Evolutionary conservation across 2,113 vertebrate species (phyloP).

Genomic region (Pycnonotus jocosus): DNA sequence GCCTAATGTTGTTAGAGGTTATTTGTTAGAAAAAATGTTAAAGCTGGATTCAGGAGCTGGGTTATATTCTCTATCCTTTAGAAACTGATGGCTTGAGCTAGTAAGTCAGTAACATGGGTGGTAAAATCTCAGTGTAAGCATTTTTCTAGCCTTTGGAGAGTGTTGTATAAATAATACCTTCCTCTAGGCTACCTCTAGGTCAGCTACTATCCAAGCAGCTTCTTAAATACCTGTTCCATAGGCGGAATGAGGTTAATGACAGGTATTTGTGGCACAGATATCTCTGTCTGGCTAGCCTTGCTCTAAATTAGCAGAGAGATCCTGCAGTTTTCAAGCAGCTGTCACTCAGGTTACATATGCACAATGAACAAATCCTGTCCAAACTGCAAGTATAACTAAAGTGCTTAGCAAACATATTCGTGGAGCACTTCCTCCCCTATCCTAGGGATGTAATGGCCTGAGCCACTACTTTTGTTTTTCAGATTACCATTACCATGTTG

Average conservation of each 20-base stretch:
- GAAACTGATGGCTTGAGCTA: neutral
- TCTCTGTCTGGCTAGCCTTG: neutral
- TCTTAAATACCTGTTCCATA: neutral
- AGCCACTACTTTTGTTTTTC: neutral
- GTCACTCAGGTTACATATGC: neutral
- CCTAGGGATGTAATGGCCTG: neutral
- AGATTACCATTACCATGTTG: neutral
- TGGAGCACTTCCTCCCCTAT: neutral
- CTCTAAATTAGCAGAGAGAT: neutral
- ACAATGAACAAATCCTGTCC: neutral
- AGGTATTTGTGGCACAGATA: neutral
- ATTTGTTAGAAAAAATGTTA: neutral
- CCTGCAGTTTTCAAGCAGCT: neutral
- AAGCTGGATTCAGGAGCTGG: neutral
- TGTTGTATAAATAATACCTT: neutral
- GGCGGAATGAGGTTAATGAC: neutral
- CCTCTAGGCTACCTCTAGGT: neutral
- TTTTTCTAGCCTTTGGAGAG: neutral
- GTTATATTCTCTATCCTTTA: neutral
- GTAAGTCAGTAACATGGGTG: accelerated
- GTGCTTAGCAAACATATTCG: neutral
- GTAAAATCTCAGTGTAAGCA: neutral
- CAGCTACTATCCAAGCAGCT: neutral
- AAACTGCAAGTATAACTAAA: neutral
- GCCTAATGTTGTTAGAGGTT: neutral